phyloP scores from a whole-genome alignment of 2,797 vertebrate genomes.

The Onychomys torridus region DNA sequence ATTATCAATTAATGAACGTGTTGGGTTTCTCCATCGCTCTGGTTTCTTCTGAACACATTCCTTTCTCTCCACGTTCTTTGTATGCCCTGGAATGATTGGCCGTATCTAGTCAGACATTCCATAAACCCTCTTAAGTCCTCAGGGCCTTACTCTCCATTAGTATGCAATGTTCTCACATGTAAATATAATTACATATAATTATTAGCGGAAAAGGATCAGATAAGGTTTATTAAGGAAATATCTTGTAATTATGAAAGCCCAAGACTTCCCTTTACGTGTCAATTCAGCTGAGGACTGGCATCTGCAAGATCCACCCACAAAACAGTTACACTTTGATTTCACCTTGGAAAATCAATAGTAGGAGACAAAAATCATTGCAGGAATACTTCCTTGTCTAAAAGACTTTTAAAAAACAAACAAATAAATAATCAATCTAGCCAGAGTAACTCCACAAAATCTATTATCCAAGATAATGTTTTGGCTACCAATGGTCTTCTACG shows the following conservation, averaged over 20 bases:
- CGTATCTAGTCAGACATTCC: slow-evolving; percentile 27
- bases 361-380: background rate
- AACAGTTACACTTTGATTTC: slow-evolving; percentile 42
- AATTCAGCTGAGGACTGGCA: slow-evolving; percentile 52
- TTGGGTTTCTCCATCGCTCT: slow-evolving; percentile 27
- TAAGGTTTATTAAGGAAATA: slow-evolving; percentile 82
- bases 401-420: background rate
- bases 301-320: slow-evolving; percentile 32
- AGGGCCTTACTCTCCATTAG: slow-evolving; percentile 74
- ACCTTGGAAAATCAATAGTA: background rate
- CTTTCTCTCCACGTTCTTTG: slow-evolving; percentile 20
- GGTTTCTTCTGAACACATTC: slow-evolving; percentile 41
- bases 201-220: slow-evolving; percentile 78
- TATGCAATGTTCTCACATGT: slow-evolving; percentile 75
- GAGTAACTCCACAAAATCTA: slow-evolving; percentile 2
- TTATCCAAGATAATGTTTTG: slow-evolving; percentile 12
- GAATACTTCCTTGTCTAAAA: background rate
- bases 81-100: background rate
- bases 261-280: slow-evolving; percentile 79
- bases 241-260: slow-evolving; percentile 75
- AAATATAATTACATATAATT: slow-evolving; percentile 81
- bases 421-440: background rate
- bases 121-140: slow-evolving; percentile 53
- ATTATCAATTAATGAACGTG: slow-evolving; percentile 74
- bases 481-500: slow-evolving; percentile 29